Evolutionary conservation across 1,140 invertebrate genomes (phyloP).

Genomic region (Drosophila sechellia): DNA sequence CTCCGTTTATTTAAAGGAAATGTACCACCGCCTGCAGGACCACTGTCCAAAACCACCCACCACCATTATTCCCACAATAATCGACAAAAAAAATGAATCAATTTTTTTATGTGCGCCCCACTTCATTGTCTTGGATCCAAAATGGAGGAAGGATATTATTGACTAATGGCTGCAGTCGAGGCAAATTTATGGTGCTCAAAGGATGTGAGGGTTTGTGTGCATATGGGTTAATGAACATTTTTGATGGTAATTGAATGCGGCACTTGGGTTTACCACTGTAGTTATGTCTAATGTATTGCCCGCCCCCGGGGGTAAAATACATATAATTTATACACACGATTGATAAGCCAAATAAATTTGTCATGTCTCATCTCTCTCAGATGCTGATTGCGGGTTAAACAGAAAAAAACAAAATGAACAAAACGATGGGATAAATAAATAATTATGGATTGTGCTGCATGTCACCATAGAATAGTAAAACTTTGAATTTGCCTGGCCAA

Average conservation of each 20-base stretch:
- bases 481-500: constrained; percentile 22
- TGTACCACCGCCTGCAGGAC: constrained; percentile 6
- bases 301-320: constrained; percentile 15
- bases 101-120: constrained; percentile 21
- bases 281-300: constrained; percentile 39
- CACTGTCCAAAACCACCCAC: background rate
- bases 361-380: constrained; percentile 34
- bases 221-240: constrained; percentile 50
- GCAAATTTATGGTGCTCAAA: constrained; percentile 45
- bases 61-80: constrained; percentile 19
- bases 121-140: constrained; percentile 34
- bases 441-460: constrained; percentile 28
- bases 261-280: constrained; percentile 35
- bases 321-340: constrained; percentile 40
- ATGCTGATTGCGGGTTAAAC: constrained; percentile 32
- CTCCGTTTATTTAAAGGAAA: constrained; percentile 40
- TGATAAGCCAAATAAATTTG: constrained; percentile 48
- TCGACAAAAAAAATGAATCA: constrained; percentile 23
- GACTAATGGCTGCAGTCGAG: constrained; percentile 45
- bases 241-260: constrained; percentile 54
- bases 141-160: constrained; percentile 45
- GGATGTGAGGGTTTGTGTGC: constrained; percentile 13
- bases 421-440: constrained; percentile 26
- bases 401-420: background rate
- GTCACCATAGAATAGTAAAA: constrained; percentile 28